phyloP scores from a whole-genome alignment of 2,113 vertebrate genomes.

The Megaceryle maxima region DNA sequence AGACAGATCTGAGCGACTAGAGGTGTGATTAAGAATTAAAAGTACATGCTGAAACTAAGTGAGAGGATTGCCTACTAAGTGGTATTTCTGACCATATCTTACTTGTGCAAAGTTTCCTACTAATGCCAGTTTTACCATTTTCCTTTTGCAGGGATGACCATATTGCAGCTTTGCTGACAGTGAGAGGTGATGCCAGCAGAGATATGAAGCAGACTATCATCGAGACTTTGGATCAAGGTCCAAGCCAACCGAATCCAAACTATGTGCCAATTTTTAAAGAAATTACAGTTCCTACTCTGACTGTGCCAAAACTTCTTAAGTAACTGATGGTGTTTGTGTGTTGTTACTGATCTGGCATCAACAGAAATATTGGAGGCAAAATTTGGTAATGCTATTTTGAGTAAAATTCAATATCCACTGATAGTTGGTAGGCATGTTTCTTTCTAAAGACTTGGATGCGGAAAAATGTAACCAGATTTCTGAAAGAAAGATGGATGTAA shows the following conservation, averaged over 20 bases:
- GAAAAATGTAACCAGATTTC: not conserved
- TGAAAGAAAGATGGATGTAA: not conserved
- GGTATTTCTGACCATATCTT: not conserved
- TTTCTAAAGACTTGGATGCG: not conserved
- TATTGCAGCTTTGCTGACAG: slow-evolving; percentile 87
- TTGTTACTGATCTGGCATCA: not conserved
- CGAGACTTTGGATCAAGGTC: slow-evolving; percentile 90
- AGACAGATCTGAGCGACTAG: not conserved
- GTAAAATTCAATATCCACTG: not conserved
- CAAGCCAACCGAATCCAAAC: slow-evolving; percentile 73
- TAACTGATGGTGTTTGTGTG: slow-evolving; percentile 51
- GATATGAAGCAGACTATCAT: slow-evolving; percentile 97
- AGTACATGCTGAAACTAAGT: not conserved
- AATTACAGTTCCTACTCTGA: slow-evolving; percentile 88
- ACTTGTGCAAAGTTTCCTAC: not conserved
- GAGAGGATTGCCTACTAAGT: not conserved
- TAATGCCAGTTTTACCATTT: not conserved
- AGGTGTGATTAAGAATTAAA: not conserved
- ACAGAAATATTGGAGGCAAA: not conserved
- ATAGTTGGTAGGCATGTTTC: not conserved
- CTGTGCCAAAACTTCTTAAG: slow-evolving; percentile 93
- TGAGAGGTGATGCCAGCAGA: slow-evolving; percentile 91
- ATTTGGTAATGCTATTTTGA: not conserved
- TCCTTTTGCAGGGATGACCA: slow-evolving; percentile 87
- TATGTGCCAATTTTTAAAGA: slow-evolving; percentile 91